phyloP scores from a whole-genome alignment of 2,113 vertebrate species.

The Sphaerodactylus townsendi region DNA sequence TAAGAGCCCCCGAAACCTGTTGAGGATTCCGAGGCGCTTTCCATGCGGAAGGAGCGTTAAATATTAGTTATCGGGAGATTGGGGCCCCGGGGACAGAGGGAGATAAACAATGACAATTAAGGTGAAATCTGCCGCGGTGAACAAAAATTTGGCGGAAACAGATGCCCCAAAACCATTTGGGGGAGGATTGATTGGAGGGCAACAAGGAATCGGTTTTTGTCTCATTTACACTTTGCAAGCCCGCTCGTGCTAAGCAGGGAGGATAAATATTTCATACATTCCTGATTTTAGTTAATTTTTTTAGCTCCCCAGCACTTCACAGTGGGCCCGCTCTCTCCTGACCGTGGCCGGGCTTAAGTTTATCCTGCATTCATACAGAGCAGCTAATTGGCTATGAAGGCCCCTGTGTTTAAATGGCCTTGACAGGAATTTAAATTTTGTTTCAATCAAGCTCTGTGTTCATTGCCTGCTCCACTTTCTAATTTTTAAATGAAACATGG shows the following conservation, averaged over 20 bases:
- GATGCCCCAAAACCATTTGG: constrained; percentile 80
- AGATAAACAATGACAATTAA: constrained; percentile 90
- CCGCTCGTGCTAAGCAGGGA: constrained; percentile 76
- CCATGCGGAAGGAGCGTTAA: constrained; percentile 89
- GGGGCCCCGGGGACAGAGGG: constrained; percentile 76
- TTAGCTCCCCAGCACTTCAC: constrained; percentile 59
- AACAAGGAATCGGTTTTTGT: constrained; percentile 90
- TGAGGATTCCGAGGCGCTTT: constrained; percentile 83
- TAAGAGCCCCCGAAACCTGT: constrained; percentile 81
- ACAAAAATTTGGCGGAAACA: constrained; percentile 80
- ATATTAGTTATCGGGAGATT: constrained; percentile 88
- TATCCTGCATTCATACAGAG: constrained; percentile 79
- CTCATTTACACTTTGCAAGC: constrained; percentile 92
- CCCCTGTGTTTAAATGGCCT: constrained; percentile 84
- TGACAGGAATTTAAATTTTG: constrained; percentile 85
- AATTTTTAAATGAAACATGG: constrained; percentile 84
- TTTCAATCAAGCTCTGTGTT: constrained; percentile 84
- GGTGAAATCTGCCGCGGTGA: constrained; percentile 81
- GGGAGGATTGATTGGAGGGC: constrained; percentile 83
- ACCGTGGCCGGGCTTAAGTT: constrained; percentile 78
- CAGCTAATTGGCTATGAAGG: constrained; percentile 86
- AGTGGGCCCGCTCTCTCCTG: constrained; percentile 68
- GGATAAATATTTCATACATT: constrained; percentile 79
- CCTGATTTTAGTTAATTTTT: constrained; percentile 80
- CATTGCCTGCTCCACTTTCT: constrained; percentile 82